Evolutionary conservation across 2,797 vertebrate genomes (phyloP).

Genomic region (Aphelocoma californica): DNA sequence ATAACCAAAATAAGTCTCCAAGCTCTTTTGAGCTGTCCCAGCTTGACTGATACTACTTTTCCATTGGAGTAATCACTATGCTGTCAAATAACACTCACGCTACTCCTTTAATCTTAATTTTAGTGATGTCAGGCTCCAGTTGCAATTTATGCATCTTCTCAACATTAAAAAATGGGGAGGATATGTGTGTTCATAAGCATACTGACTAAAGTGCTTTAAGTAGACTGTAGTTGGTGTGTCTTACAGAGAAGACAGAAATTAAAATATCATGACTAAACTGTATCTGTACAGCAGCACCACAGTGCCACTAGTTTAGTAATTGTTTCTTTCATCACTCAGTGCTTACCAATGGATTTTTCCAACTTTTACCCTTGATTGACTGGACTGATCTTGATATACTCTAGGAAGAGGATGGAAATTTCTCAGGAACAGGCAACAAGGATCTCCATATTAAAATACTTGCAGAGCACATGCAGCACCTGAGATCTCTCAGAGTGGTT

Average conservation of each 20-base stretch:
- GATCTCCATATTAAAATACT: background rate
- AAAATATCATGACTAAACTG: background rate
- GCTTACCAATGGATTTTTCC: background rate
- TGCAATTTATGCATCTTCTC: background rate
- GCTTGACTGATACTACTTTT: background rate
- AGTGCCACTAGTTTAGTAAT: background rate
- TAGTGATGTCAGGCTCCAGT: background rate
- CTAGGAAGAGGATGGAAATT: background rate
- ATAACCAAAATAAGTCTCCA: background rate
- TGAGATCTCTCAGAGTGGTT: background rate
- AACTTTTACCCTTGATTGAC: background rate
- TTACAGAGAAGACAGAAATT: background rate
- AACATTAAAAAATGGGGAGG: background rate
- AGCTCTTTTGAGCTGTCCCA: background rate
- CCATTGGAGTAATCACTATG: background rate
- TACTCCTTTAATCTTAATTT: background rate
- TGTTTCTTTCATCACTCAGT: background rate
- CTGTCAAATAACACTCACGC: background rate
- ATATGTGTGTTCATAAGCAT: fast-evolving
- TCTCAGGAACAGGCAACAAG: background rate
- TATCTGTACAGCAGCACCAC: background rate
- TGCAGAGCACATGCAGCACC: background rate
- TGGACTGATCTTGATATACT: background rate
- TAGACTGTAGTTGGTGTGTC: background rate
- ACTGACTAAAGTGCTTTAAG: background rate